Conservation (phyloP, 1,140 invertebrate species). For the Nixonia krombeini region DNA sequence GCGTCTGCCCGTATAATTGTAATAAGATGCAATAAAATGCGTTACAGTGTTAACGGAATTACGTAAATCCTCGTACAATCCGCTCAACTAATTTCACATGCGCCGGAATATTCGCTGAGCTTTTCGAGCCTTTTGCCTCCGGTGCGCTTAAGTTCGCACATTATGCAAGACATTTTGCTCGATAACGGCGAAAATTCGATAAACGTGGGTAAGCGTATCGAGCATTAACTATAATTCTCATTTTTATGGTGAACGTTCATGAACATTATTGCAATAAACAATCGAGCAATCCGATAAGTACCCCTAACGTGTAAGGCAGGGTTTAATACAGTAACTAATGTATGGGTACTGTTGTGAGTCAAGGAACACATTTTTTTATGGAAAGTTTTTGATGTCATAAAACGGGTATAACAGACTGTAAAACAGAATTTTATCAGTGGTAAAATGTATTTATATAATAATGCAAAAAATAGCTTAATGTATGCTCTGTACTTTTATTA, state of each 20-base stretch:
- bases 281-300: too few species aligned
- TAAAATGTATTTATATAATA: too few species aligned
- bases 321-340: too few species aligned
- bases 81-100: conserved; percentile 33
- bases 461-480: too few species aligned
- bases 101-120: conserved; percentile 15
- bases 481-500: neutral
- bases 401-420: too few species aligned
- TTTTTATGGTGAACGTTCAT: too few species aligned
- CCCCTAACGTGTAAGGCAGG: too few species aligned
- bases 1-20: conserved; percentile 36
- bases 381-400: too few species aligned
- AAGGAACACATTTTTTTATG: too few species aligned
- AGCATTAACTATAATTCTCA: neutral
- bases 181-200: conserved; percentile 11
- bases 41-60: conserved; percentile 43
- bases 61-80: conserved; percentile 32
- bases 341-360: too few species aligned
- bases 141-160: neutral
- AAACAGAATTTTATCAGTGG: too few species aligned
- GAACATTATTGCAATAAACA: too few species aligned
- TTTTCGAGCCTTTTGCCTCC: neutral
- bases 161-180: neutral
- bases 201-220: conserved; percentile 12
- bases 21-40: conserved; percentile 27